Conservation (phyloP, 2,888 invertebrate species). For the Pocota personata region DNA sequence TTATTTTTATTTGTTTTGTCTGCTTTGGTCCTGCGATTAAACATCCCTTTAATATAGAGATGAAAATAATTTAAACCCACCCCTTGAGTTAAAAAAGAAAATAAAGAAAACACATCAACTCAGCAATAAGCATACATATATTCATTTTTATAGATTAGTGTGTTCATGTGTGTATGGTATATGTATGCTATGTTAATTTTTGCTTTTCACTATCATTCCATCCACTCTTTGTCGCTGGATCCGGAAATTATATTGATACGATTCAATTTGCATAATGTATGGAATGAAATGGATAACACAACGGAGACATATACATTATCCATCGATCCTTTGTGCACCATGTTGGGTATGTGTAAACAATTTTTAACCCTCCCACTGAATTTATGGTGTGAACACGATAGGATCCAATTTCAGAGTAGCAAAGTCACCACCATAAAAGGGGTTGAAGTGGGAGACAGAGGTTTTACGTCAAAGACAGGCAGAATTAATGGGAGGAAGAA, state of each 20-base stretch:
- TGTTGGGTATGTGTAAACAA: constrained; percentile 40
- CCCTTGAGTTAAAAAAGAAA: background rate
- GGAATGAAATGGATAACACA: constrained; percentile 4
- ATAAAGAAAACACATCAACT: background rate
- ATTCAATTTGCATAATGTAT: constrained; percentile 67
- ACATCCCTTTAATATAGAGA: background rate
- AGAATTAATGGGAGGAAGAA: background rate
- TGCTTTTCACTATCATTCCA: constrained; percentile 36
- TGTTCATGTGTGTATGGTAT: background rate
- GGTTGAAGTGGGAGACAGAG: background rate
- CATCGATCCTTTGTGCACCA: constrained; percentile 27
- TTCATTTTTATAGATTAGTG: background rate
- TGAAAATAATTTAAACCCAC: background rate
- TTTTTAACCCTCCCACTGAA: constrained; percentile 7
- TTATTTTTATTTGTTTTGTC: constrained; percentile 49
- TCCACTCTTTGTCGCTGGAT: constrained; percentile 16
- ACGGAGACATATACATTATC: constrained; percentile 16
- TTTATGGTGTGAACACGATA: constrained; percentile 55
- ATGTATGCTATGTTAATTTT: constrained; percentile 36
- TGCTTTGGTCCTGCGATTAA: constrained; percentile 15
- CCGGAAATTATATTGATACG: constrained; percentile 54
- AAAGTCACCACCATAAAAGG: background rate
- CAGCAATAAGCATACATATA: background rate
- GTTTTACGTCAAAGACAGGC: background rate
- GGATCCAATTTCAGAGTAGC: constrained; percentile 35